A percentile compares a stretch with the other conserved stretches of the same genome.
These are phyloP conservation scores for Alaudala cheleensis DNA, from an alignment of 2,113 vertebrate genomes.

Conservation along the genomic window DNA sequence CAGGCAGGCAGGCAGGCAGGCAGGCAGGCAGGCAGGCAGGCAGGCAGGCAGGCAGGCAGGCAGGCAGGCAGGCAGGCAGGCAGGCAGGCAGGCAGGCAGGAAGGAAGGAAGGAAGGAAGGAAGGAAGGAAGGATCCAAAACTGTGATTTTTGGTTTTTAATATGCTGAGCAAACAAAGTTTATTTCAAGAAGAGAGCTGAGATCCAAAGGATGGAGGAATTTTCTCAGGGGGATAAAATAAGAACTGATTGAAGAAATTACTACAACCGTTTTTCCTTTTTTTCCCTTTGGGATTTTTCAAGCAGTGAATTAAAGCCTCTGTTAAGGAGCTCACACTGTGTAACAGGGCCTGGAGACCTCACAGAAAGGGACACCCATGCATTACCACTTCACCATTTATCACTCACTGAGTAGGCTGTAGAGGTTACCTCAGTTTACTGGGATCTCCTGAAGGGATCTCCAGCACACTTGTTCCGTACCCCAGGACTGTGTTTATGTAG, in stretches of 20 bases:
- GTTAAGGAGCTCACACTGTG: neutral
- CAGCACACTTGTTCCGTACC: slow-evolving; percentile 32
- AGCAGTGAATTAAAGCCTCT: neutral
- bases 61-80: neutral
- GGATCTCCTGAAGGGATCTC: slow-evolving; percentile 10
- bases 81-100: neutral
- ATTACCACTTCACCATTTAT: slow-evolving; percentile 11
- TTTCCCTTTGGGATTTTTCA: neutral
- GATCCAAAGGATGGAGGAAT: neutral
- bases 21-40: neutral
- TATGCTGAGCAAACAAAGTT: neutral
- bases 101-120: neutral
- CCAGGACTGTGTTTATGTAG: slow-evolving; percentile 57
- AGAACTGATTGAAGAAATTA: neutral
- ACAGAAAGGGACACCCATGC: slow-evolving; percentile 26
- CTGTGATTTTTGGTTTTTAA: neutral
- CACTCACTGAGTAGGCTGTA: neutral
- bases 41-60: neutral
- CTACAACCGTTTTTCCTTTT: neutral
- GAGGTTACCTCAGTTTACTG: slow-evolving; percentile 27
- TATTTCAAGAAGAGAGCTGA: neutral
- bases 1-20: too few relatives aligned
- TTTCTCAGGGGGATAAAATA: neutral
- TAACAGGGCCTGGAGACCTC: slow-evolving; percentile 32
- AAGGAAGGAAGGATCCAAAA: neutral